These are phyloP conservation scores for Lindbergichthys nudifrons DNA, from an alignment of 2,797 vertebrate species.

Conservation along the genomic window DNA sequence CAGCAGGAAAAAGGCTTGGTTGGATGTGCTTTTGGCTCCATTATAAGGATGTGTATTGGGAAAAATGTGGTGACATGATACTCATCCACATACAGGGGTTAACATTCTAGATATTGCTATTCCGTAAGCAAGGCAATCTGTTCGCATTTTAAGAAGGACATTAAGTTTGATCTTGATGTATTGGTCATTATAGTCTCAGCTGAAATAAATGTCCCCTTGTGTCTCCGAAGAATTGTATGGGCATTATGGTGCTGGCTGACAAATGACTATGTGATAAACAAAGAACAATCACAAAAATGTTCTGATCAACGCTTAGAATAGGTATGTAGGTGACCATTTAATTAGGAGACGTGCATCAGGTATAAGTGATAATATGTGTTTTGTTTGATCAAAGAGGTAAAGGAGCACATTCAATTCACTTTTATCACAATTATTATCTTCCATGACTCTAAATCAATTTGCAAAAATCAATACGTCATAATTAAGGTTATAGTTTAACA, in stretches of 20 bases:
- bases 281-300: too few species aligned
- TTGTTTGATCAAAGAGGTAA: background rate
- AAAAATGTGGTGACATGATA: too few species aligned
- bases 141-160: too few species aligned
- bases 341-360: background rate
- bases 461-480: background rate
- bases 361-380: background rate
- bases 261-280: background rate
- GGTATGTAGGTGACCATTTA: background rate
- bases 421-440: background rate
- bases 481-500: background rate
- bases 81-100: too few species aligned
- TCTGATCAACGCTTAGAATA: background rate
- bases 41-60: too few species aligned
- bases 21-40: constrained; percentile 9
- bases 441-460: background rate
- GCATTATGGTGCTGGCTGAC: background rate
- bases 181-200: background rate
- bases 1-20: background rate
- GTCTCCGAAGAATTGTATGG: background rate
- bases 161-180: too few species aligned
- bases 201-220: background rate
- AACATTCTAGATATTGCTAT: too few species aligned
- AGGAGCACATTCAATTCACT: background rate
- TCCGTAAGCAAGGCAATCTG: too few species aligned